phyloP scores from a whole-genome alignment of 2,113 vertebrate species.

The Psilopsiagon aymara region DNA sequence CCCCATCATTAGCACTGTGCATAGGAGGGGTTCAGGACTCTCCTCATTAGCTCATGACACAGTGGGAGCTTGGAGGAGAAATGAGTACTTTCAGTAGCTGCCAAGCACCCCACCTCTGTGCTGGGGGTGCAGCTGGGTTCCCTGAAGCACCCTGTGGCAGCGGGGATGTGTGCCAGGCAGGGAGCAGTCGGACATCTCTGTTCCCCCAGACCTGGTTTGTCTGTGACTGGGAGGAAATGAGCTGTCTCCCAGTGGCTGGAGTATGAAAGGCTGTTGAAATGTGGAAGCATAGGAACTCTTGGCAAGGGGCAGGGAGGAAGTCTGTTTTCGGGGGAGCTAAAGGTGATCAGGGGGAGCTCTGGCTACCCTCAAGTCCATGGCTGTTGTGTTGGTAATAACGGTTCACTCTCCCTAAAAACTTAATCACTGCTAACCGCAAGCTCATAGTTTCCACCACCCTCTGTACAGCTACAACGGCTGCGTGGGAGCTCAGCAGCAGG shows the following conservation, averaged over 20 bases:
- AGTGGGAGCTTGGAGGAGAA: neutral
- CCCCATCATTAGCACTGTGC: rapidly evolving
- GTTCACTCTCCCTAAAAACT: neutral
- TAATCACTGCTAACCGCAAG: neutral
- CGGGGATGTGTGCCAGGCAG: neutral
- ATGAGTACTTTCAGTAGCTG: rapidly evolving
- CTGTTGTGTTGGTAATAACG: neutral
- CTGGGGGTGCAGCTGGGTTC: neutral
- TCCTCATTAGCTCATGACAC: neutral
- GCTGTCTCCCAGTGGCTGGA: neutral
- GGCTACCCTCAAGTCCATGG: neutral
- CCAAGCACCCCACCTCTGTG: neutral
- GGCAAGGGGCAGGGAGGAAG: neutral
- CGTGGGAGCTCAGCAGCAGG: neutral
- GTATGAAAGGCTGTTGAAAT: neutral
- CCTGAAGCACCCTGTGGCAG: neutral
- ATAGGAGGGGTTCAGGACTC: neutral
- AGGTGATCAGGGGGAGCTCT: neutral
- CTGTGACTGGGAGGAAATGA: neutral
- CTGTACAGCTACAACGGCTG: neutral
- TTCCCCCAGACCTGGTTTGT: neutral
- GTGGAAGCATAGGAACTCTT: neutral
- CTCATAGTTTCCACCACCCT: rapidly evolving
- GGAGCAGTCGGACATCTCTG: neutral
- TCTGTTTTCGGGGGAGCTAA: neutral